Conservation (phyloP, 2,888 invertebrate species). For the Acrobasis consociella region DNA sequence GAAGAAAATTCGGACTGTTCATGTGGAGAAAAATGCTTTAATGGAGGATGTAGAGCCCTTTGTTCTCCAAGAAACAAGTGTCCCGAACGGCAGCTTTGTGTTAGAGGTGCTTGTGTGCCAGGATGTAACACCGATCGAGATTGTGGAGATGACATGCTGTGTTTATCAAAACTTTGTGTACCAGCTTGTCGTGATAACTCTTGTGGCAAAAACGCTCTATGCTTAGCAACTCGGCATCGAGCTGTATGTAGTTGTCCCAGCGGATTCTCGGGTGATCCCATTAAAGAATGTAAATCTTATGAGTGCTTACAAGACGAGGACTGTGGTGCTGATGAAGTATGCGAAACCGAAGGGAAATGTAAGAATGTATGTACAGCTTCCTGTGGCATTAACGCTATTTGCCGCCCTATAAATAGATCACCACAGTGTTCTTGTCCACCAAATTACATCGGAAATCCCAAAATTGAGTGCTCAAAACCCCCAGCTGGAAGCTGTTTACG, state of each 20-base stretch:
- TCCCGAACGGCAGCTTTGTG: conserved; percentile 89
- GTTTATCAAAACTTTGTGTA: conserved; percentile 85
- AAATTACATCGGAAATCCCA: conserved; percentile 91
- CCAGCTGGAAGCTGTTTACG: conserved; percentile 88
- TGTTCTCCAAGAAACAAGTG: conserved; percentile 88
- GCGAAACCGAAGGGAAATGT: conserved; percentile 86
- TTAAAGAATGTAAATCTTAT: conserved; percentile 87
- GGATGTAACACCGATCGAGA: conserved; percentile 92
- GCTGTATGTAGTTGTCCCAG: conserved; percentile 94
- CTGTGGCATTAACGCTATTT: conserved; percentile 93
- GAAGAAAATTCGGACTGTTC: conserved; percentile 86
- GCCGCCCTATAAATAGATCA: conserved; percentile 88
- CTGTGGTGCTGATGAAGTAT: conserved; percentile 90
- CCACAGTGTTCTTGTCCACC: conserved; percentile 93
- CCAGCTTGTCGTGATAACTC: conserved; percentile 87
- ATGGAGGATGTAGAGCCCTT: conserved; percentile 87
- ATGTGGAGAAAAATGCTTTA: conserved; percentile 91
- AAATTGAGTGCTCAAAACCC: conserved; percentile 87
- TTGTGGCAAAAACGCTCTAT: conserved; percentile 92
- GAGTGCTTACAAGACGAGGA: conserved; percentile 90
- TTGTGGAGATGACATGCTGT: conserved; percentile 89
- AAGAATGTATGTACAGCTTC: conserved; percentile 91
- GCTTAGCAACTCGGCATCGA: conserved; percentile 90
- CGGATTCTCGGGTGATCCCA: conserved; percentile 92
- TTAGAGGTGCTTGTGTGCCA: conserved; percentile 87